A percentile compares a stretch with the other conserved stretches of the same genome.
These are phyloP conservation scores for Papilio gigon DNA, from an alignment of 2,888 invertebrate genomes.

Conservation along the genomic window DNA sequence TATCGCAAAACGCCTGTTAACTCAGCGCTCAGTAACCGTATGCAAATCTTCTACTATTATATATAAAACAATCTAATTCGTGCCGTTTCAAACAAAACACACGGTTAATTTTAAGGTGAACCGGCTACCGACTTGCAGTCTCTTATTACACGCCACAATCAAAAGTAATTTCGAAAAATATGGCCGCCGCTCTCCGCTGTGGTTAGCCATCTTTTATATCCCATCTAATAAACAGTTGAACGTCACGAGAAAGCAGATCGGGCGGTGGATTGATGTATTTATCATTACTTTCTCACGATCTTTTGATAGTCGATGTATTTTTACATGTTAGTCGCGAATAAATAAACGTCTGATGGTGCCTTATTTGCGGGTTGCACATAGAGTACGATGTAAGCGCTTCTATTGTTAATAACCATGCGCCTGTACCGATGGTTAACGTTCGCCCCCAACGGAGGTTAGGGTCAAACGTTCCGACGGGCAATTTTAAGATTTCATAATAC, in stretches of 20 bases:
- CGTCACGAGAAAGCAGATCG: conserved; percentile 80
- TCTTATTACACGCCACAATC: conserved; percentile 76
- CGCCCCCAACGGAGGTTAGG: not conserved
- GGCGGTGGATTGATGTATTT: conserved; percentile 79
- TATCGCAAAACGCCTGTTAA: conserved; percentile 21
- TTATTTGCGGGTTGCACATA: conserved; percentile 24
- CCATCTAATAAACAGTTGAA: conserved; percentile 78
- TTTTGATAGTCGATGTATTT: conserved; percentile 50
- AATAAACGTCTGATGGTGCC: conserved; percentile 44
- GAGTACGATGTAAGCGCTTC: conserved; percentile 10
- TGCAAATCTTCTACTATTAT: conserved; percentile 47
- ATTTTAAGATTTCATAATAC: conserved; percentile 19
- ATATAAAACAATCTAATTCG: conserved; percentile 73
- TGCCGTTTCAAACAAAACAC: conserved; percentile 69
- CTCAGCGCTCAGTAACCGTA: conserved; percentile 14
- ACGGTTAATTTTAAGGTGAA: conserved; percentile 70
- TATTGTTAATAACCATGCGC: conserved; percentile 25
- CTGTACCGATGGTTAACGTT: not conserved
- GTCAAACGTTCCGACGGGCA: conserved; percentile 11
- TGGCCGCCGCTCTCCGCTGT: conserved; percentile 64
- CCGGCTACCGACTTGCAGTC: conserved; percentile 71
- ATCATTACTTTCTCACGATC: conserved; percentile 81
- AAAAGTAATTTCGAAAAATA: conserved; percentile 83
- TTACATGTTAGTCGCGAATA: conserved; percentile 49
- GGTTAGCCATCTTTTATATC: conserved; percentile 73